Evolutionary conservation across 2,888 invertebrate genomes (phyloP), one percentile per base, ranked within the genome.

Genomic region (Hirtodrosophila cameraria): DNA sequence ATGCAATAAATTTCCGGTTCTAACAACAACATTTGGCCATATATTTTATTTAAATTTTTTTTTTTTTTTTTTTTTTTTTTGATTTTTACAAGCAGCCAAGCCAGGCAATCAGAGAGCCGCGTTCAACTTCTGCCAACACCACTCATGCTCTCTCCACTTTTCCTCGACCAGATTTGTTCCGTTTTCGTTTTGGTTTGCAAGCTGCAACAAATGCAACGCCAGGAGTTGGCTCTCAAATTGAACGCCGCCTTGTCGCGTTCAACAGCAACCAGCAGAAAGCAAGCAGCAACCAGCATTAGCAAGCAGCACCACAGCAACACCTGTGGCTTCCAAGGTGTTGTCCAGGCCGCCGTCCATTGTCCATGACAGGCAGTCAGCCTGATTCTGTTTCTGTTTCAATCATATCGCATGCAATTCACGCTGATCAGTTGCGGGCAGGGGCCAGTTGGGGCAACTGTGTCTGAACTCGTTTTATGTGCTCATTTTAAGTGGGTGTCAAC

Each of bases 1-100:
- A 84, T 84, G 87, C 84, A 84, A 86, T 87, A 87, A 86, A 83
- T 84, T 75, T 87, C 83, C 83, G 86, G 86, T 83, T 86, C 76
- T 80, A 76, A 64, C 54, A 11, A 46, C 48, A 66, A 20, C 43
- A 61, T 64, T 81, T 74, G 57, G 61, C 57, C 48, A 55, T 23
- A 7, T 8, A 7, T 23, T 23, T 23, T 23, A 1, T 30, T 38
- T 23, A 11, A 9, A 23, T 38, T 12, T 38, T 16, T 38, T 23
- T 23, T 8, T 23, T 23, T 23, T 23, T 23, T 2, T 30, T 38
- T 23, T 23, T 20, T 38, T 38, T 12, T 38, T 16, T 38, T 38
- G 38, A 28, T 18, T n/a, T n/a, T n/a, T n/a, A n/a, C n/a, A n/a
- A n/a, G 39, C 61, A 23, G 42, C 30, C 36, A 28, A 38, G 23